Evolutionary conservation across 2,797 vertebrate genomes (phyloP), one percentile per base, ranked within the genome.

Genomic region (Eospalax fontanierii): DNA sequence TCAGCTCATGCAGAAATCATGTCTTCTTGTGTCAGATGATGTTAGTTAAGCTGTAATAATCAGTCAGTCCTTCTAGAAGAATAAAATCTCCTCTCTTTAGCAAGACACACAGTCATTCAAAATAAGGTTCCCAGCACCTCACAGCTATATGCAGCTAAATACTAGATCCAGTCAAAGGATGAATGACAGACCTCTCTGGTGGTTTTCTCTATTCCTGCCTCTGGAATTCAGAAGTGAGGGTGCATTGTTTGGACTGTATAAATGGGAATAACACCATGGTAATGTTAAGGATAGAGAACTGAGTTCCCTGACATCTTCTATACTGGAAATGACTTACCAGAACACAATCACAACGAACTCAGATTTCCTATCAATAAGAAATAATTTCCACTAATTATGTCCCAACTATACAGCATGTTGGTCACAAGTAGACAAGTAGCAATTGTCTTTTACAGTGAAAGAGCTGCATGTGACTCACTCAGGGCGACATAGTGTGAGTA

Each of bases 401-500:
- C 40, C 11, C 35, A 40, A 26, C 19, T 74, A 63, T 59, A 76
- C 79, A 22, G 16, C 4, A 54, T 24, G 3, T 87, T 59, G 19
- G 7, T 86, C 40, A 46, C 59, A 88, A n/a, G 16, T 30, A 88
- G 16, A 33, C 38, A 68, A 88, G 22, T 61, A 79, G 75, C 30
- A 86, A 84, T 38, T 16, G 0, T 9, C 40, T 94, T 82, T 63
- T 33, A 57, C 16, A 87, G 15, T 63, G 12, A 73, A 35, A 50
- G 93, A 81, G 84, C 19, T 26, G 57, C 16, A 61, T 65, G 18
- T 26, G 24, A 75, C 33, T 78, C 40, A 50, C 18, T 73, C 30
- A 26, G 12, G 46, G 19, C 82, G 54, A 43, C 81, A 94, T 81
- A 91, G 54, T 5, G 57, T 26, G 86, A 75, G 92, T 73, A 93